Evolutionary conservation across 2,797 vertebrate genomes (phyloP).

Genomic region (Echeneis naucrates): DNA sequence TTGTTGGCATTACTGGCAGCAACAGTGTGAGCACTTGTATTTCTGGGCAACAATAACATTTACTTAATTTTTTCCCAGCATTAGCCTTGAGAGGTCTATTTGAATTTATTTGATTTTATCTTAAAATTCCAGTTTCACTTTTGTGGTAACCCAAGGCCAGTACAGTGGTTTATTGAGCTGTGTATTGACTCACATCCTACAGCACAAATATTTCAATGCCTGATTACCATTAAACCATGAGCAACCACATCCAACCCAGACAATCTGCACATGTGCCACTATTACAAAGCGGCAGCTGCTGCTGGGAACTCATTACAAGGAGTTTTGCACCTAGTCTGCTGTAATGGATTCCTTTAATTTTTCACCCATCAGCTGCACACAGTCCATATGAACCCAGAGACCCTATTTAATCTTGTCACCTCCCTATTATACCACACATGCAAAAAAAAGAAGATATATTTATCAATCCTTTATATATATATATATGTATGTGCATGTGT

Average conservation of each 20-base stretch:
- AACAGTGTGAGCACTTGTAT: neutral
- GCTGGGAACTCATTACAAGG: constrained; percentile 26
- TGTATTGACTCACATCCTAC: too few species aligned
- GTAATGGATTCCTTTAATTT: constrained; percentile 35
- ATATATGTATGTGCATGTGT: too few species aligned
- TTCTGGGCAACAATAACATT: neutral
- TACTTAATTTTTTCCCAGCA: neutral
- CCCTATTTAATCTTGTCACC: constrained; percentile 1
- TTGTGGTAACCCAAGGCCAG: neutral
- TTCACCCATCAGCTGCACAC: constrained; percentile 25
- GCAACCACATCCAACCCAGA: neutral
- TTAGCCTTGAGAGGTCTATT: constrained; percentile 11
- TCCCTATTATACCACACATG: neutral
- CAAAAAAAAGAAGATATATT: too few species aligned
- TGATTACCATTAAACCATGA: constrained; percentile 9
- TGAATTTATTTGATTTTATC: too few species aligned
- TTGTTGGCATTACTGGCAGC: neutral
- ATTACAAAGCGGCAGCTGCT: constrained; percentile 3
- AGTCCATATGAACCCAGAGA: constrained; percentile 21
- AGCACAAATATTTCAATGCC: neutral
- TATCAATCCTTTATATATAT: neutral
- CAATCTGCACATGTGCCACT: neutral
- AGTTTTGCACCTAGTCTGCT: constrained; percentile 19
- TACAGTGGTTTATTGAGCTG: neutral
- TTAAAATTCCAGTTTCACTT: too few species aligned